Percentiles rank a stretch among this genome's conserved stretches.
These are phyloP conservation scores for Zele albiditarsus DNA, from an alignment of 2,888 invertebrate genomes.

Conservation along the genomic window DNA sequence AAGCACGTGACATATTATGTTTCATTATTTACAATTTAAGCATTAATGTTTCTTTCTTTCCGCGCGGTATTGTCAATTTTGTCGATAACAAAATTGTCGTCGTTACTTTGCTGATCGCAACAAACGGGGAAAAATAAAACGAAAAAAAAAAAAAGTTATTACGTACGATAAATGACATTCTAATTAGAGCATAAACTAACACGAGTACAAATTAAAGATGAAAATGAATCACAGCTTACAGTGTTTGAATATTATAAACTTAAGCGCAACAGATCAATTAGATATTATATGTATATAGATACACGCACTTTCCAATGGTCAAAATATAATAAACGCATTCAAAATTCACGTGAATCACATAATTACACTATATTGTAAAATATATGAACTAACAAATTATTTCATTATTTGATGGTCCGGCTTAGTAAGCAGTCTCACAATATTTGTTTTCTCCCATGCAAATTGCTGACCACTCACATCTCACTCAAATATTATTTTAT, in stretches of 20 bases:
- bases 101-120: conserved; percentile 51
- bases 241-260: conserved; percentile 50
- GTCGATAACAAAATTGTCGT: conserved; percentile 33
- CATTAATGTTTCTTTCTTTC: conserved; percentile 41
- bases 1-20: conserved; percentile 57
- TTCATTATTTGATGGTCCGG: conserved; percentile 43
- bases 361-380: conserved; percentile 42
- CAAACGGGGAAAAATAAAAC: conserved; percentile 40
- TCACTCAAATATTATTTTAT: conserved; percentile 41
- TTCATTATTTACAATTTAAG: conserved; percentile 58
- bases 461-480: conserved; percentile 44
- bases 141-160: conserved; percentile 50
- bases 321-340: conserved; percentile 35
- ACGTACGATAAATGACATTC: conserved; percentile 48
- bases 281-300: conserved; percentile 22
- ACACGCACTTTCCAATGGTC: conserved; percentile 34
- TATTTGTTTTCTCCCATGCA: conserved; percentile 42
- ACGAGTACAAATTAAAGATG: conserved; percentile 55
- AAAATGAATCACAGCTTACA: conserved; percentile 61
- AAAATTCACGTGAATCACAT: conserved; percentile 38
- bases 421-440: conserved; percentile 45
- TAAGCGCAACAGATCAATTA: conserved; percentile 32
- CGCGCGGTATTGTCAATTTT: conserved; percentile 42
- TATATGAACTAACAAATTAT: conserved; percentile 41
- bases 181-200: conserved; percentile 44